These are phyloP conservation scores for Agrypnia vestita DNA, from an alignment of 1,140 invertebrate genomes.

Conservation along the genomic window DNA sequence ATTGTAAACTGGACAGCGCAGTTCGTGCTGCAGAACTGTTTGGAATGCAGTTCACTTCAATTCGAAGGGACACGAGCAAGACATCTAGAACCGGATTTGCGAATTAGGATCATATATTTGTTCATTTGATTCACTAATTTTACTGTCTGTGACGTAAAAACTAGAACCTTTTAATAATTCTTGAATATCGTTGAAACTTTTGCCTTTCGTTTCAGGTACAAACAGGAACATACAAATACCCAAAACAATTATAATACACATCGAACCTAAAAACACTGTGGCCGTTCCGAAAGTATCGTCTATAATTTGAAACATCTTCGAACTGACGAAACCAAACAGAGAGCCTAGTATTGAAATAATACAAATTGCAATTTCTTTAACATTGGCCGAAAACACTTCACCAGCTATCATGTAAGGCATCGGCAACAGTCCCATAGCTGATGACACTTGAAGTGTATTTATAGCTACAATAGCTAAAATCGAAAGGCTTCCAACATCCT, in stretches of 20 bases:
- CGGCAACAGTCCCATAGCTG: slow-evolving; percentile 36
- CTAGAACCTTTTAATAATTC: slow-evolving; percentile 30
- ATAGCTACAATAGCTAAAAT: slow-evolving; percentile 47
- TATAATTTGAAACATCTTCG: slow-evolving; percentile 48
- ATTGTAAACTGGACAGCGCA: too few species aligned
- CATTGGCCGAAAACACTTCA: slow-evolving; percentile 51
- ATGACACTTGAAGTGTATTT: slow-evolving; percentile 30
- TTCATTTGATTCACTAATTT: slow-evolving; percentile 11
- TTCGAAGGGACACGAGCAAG: too few species aligned
- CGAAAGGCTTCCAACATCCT: slow-evolving; percentile 1
- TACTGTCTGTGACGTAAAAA: not conserved
- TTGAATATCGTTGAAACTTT: slow-evolving; percentile 54
- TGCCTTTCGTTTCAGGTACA: slow-evolving; percentile 51
- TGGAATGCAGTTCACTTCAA: too few species aligned
- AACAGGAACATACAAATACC: slow-evolving; percentile 33
- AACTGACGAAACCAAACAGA: slow-evolving; percentile 34
- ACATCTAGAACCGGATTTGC: not conserved
- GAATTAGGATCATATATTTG: slow-evolving; percentile 28
- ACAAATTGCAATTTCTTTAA: slow-evolving; percentile 50
- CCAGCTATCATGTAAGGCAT: slow-evolving; percentile 53
- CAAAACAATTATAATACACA: slow-evolving; percentile 28
- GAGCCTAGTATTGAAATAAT: slow-evolving; percentile 47
- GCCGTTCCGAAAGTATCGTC: slow-evolving; percentile 35
- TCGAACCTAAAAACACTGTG: slow-evolving; percentile 38
- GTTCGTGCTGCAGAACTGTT: too few species aligned